These are phyloP conservation scores for Troides aeacus DNA, from an alignment of 2,888 invertebrate genomes.

Conservation along the genomic window DNA sequence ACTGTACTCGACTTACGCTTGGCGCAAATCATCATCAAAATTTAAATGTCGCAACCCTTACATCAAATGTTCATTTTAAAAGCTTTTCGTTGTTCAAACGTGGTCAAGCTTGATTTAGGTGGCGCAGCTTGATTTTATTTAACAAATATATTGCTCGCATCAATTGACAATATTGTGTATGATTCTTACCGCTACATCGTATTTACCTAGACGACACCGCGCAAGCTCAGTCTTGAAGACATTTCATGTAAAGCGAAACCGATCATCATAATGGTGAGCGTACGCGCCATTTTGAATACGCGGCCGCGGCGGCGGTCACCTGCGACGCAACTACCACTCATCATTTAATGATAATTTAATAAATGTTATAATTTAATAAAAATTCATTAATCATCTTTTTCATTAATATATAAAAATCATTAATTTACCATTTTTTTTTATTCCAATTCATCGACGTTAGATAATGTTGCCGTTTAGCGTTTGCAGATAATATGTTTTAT, in stretches of 20 bases:
- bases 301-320: slow-evolving; percentile 12
- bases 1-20: slow-evolving; percentile 32
- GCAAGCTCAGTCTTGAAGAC: slow-evolving; percentile 52
- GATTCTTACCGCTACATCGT: slow-evolving; percentile 1
- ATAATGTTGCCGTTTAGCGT: too few relatives aligned
- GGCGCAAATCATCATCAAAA: slow-evolving; percentile 27
- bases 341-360: neutral
- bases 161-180: slow-evolving; percentile 14
- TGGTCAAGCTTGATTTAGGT: neutral
- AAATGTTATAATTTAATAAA: neutral
- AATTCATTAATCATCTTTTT: neutral
- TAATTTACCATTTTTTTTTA: too few relatives aligned
- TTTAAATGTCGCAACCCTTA: neutral
- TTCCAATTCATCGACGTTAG: too few relatives aligned
- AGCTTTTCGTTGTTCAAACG: neutral
- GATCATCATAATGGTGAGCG: slow-evolving; percentile 13
- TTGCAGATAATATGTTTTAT: too few relatives aligned
- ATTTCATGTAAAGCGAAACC: slow-evolving; percentile 32
- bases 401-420: too few relatives aligned
- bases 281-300: slow-evolving; percentile 42
- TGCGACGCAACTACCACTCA: slow-evolving; percentile 8
- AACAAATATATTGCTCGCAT: slow-evolving; percentile 13
- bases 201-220: slow-evolving; percentile 37
- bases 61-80: neutral
- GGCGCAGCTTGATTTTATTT: neutral